Evolutionary conservation across 2,797 vertebrate species (phyloP), one percentile per base, ranked within the genome.

Genomic region (Acanthurus leucopareius): DNA sequence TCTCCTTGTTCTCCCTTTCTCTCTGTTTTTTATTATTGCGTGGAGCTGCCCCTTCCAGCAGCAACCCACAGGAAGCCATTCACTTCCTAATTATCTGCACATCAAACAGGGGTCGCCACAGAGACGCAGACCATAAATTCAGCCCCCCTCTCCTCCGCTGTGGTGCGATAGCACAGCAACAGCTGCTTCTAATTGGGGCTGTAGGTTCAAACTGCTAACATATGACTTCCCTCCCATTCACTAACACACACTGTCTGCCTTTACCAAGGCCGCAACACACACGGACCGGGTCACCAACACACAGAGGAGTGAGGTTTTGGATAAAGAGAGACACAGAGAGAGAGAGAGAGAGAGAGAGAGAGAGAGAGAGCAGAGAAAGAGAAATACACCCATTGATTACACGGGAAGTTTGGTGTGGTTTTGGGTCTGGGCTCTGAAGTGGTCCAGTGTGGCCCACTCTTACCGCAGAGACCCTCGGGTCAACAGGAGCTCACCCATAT

Each of bases 1-100:
- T 80, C 59, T 65, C 69, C 69, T 67, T 73, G 67, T 80, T 86
- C 78, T 86, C 78, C 63, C 69, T 80, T 72, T 88, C 88, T 89
- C 78, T 91, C 87, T 91, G 85, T 81, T 92, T 92, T 91, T 90
- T 90, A 92, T 93, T 91, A 92, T 83, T 93, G 88, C 79, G 86
- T 88, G 83, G 86, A 89, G 90, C 90, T 93, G 83, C 88, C 84
- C 91, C 93, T 91, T 90, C 93, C 92, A 96, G 93, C 94, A 92
- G 91, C 93, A 91, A 95, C 94, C 94, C 95, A 96, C 96, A 96
- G 96, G 96, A 97, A 96, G 96, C 96, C 94, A 95, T 96, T 97
- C 96, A 96, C 94, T 95, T 95, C 94, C 93, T 97, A 96, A 99
- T 97, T 96, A 95, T 96, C 95, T 94, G 89, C 93, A 96, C 96